phyloP scores from a whole-genome alignment of 35 echinoderm and acorn worm species.

The Lytechinus pictus region DNA sequence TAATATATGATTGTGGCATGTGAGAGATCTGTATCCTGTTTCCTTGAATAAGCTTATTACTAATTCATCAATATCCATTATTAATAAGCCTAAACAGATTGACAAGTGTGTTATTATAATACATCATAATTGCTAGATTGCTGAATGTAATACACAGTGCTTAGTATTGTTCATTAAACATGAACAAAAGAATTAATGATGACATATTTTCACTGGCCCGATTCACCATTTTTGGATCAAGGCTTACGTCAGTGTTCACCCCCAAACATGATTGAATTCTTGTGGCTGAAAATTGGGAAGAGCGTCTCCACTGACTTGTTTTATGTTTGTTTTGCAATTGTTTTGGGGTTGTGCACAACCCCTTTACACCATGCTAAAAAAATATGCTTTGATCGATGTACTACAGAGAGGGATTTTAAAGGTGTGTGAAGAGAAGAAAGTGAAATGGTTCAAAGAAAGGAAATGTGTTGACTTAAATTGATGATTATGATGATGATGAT shows the following conservation, averaged over 20 bases:
- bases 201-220: background rate
- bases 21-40: conserved; percentile 1
- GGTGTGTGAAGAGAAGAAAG: too few relatives aligned
- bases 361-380: background rate
- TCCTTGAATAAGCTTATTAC: background rate
- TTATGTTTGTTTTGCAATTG: background rate
- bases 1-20: background rate
- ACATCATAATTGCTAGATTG: background rate
- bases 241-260: background rate
- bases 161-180: background rate
- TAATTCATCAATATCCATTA: background rate
- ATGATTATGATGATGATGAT: too few relatives aligned
- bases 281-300: background rate
- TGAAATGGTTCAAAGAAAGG: too few relatives aligned
- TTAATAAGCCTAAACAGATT: background rate
- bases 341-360: background rate
- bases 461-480: too few relatives aligned
- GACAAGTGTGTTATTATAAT: background rate
- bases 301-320: background rate
- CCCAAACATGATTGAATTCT: background rate
- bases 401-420: too few relatives aligned
- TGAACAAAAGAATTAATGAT: background rate
- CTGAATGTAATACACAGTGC: background rate
- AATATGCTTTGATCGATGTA: too few relatives aligned
- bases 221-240: background rate